These are phyloP conservation scores for Baronia brevicornis DNA, from an alignment of 2,888 invertebrate species.

Conservation along the genomic window DNA sequence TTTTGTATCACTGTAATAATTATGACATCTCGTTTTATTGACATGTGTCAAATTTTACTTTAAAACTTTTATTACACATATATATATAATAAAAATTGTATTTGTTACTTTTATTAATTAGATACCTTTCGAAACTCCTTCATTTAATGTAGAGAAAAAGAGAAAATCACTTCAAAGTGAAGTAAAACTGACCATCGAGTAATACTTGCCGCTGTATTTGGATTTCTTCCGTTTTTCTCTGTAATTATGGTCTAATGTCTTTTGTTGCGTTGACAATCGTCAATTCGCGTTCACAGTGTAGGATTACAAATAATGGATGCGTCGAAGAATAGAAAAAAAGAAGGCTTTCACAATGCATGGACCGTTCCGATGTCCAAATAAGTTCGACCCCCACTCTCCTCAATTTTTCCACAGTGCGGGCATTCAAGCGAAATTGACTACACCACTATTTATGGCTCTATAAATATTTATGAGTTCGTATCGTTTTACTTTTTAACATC, in stretches of 20 bases:
- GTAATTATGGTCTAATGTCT: conserved; percentile 6
- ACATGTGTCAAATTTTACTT: too few relatives aligned
- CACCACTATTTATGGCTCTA: conserved; percentile 43
- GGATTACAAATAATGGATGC: not conserved
- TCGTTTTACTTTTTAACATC: conserved; percentile 48
- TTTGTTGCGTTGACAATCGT: conserved; percentile 5
- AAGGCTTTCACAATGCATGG: not conserved
- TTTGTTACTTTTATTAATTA: too few relatives aligned
- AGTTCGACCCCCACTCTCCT: conserved; percentile 38
- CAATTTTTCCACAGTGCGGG: conserved; percentile 41
- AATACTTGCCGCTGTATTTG: conserved; percentile 5
- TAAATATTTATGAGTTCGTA: conserved; percentile 54
- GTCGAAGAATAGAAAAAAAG: too few relatives aligned
- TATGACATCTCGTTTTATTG: too few relatives aligned
- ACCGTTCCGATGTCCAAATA: conserved; percentile 16
- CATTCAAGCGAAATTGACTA: conserved; percentile 38
- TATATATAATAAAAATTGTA: too few relatives aligned
- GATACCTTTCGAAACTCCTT: not conserved
- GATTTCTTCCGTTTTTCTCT: conserved; percentile 4
- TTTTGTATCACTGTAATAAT: too few relatives aligned
- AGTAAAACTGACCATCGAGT: conserved; percentile 4
- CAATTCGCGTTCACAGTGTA: conserved; percentile 1
- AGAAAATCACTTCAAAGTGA: conserved; percentile 3
- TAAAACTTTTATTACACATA: too few relatives aligned
- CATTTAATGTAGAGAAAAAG: conserved; percentile 1